Base-by-base conservation (phyloP, 2,113 vertebrate species). In the Tyto alba region DNA sequence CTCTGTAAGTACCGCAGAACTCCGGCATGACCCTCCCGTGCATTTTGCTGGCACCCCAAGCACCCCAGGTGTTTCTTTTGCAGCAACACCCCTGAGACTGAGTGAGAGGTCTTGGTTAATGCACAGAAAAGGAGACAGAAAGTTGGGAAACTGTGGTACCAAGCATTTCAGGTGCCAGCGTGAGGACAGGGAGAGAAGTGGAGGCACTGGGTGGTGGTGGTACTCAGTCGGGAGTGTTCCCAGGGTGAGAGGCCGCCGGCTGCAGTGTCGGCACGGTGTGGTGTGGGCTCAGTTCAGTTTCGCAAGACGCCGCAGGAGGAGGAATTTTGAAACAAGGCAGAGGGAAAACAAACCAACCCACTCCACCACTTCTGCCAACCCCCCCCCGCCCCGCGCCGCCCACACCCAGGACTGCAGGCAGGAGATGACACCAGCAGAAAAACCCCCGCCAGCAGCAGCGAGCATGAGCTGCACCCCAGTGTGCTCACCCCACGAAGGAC, bases 221-320 rank as follows among this genome's bases (percentile, higher is more conserved):
- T 55, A 9, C 2, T 7, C 34, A 67, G 68, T 55, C 6, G 4
- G 85, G 55, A 81, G n/a, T 6, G 0, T 81, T 90, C 72, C 63
- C 56, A 15, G 83, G 76, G 81, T 3, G 4, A 74, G 77, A 82
- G 77, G 77, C 55, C 6, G 3, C 60, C 9, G 27, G 32, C 69
- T 9, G 0, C 3, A 0, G 25, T 53, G 60, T 68, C 6, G 0
- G 71, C 1, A 1, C 1, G 1, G 13, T 29, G 32, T 60, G 74
- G 60, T 3, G 1, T n/a, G 45, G 74, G 71, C 52, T 93, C 55
- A 18, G 56, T 2, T 47, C 0, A 0, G 25, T 94, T 96, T 96
- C 21, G 12, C 94, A 95, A 92, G 87, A 75, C 1, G 5, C 64
- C 2, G 1, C 1, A 3, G 86, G 40, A 81, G 62, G 34, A 69